Evolutionary conservation across 2,797 vertebrate genomes (phyloP), one percentile per base, ranked within the genome.

Genomic region (Holocentrus rufus): DNA sequence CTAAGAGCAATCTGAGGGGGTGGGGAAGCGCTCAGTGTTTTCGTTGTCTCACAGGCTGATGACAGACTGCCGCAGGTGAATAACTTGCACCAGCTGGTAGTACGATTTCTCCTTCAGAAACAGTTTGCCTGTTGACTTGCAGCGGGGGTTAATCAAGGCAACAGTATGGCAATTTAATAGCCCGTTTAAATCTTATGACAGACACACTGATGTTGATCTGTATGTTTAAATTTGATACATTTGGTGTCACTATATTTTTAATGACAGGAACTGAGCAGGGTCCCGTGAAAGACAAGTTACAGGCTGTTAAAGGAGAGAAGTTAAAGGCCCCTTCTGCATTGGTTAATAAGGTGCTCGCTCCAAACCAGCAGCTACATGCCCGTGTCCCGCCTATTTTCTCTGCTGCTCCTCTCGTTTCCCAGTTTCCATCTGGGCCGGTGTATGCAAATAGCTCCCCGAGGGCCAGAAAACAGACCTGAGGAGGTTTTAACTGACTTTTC

Each of bases 401-500:
- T 76, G 61, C 42, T 31, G 67, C 79, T 86, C 68, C 74, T 87
- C 79, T 90, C 84, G 66, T 86, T 92, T 92, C 82, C 79, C 82
- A 76, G 86, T 89, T 90, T 90, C 88, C 79, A 82, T 87, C 64
- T 74, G 77, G 73, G 76, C 75, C 84, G 54, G 47, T 56, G 14
- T 54, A 91, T 91, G 91, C 88, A 93, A 93, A 93, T 85, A 4
- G n/a, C 17, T 80, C 66, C 65, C 80, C 55, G 54, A 60, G 77
- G 88, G 73, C 61, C 31, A 75, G 63, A 82, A 65, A 81, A 78
- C 39, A 62, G 47, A 68, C 34, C 31, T 9, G 76, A 62, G 65
- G 56, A 68, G 56, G 66, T 78, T 78, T 72, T 54, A 72, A 85
- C 66, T 79, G 22, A 42, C 42, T 59, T 34, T 70, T 56, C 57